Conservation (phyloP, 2,797 vertebrate species). For the Taenioides sp. region DNA sequence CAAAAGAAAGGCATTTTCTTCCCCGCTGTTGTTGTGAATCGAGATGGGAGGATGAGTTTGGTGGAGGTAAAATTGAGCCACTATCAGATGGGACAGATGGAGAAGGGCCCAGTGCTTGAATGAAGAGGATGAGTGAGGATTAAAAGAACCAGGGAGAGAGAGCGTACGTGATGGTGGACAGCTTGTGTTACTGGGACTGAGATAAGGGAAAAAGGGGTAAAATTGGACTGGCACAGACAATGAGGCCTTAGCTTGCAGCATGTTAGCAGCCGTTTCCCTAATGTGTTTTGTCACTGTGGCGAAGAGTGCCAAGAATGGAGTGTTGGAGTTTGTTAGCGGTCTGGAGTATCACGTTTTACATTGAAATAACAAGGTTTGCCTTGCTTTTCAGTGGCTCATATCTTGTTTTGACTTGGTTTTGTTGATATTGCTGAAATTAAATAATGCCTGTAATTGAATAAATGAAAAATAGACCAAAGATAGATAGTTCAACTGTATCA, state of each 20-base stretch:
- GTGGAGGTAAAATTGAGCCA: constrained; percentile 19
- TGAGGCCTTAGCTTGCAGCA: background rate
- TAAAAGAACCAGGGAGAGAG: constrained; percentile 23
- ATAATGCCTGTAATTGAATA: too few relatives aligned
- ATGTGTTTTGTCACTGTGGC: constrained; percentile 16
- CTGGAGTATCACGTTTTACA: too few relatives aligned
- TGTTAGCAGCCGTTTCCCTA: background rate
- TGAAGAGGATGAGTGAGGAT: constrained; percentile 22
- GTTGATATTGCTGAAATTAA: too few relatives aligned
- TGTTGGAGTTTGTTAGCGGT: too few relatives aligned
- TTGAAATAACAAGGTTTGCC: too few relatives aligned
- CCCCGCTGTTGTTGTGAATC: background rate
- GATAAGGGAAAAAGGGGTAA: constrained; percentile 24
- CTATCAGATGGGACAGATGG: constrained; percentile 52
- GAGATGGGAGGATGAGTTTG: background rate
- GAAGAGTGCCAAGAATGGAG: constrained; percentile 2
- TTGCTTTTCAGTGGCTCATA: too few relatives aligned
- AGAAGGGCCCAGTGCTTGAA: constrained; percentile 33
- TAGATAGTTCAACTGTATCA: too few relatives aligned
- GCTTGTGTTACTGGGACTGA: constrained; percentile 36
- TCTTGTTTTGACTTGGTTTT: too few relatives aligned
- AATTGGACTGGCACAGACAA: constrained; percentile 7
- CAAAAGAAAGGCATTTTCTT: background rate
- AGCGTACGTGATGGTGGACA: constrained; percentile 31
- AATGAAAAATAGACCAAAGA: too few relatives aligned